phyloP scores from a whole-genome alignment of 2,888 invertebrate species.

The Hyalella azteca region DNA sequence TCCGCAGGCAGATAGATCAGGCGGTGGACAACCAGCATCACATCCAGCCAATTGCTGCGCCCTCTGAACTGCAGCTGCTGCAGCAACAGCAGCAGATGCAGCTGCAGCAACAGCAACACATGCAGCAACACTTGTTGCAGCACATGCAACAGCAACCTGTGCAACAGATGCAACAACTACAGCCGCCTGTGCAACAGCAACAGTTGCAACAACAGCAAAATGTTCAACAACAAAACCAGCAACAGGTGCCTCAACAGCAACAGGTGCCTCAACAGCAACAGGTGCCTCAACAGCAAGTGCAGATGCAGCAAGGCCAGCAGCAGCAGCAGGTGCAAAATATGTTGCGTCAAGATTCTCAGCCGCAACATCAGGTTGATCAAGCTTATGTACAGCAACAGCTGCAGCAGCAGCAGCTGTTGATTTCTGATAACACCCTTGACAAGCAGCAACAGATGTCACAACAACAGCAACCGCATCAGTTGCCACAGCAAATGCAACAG shows the following conservation, averaged over 20 bases:
- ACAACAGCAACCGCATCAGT: conserved; percentile 45
- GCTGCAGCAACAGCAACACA: conserved; percentile 60
- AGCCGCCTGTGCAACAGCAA: conserved; percentile 42
- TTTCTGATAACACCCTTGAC: no score
- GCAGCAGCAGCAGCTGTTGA: conserved; percentile 29
- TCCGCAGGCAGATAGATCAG: background rate
- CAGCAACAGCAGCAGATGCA: conserved; percentile 54
- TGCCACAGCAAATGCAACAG: conserved; percentile 13
- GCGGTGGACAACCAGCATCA: conserved; percentile 25
- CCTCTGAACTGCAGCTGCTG: conserved; percentile 56
- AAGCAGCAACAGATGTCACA: conserved; percentile 17
- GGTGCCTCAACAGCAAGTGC: conserved; percentile 39
- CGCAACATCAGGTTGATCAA: conserved; percentile 42
- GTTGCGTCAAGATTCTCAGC: conserved; percentile 31
- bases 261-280: conserved; percentile 42
- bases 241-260: conserved; percentile 39
- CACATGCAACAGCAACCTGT: conserved; percentile 63
- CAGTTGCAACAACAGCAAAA: conserved; percentile 45
- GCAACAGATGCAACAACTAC: conserved; percentile 37
- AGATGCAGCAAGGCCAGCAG: conserved; percentile 41
- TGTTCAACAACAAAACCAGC: conserved; percentile 25
- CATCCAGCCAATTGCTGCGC: conserved; percentile 58
- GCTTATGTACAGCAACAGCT: conserved; percentile 39
- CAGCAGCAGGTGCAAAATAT: conserved; percentile 59
- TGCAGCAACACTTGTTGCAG: conserved; percentile 65